Base-by-base conservation (phyloP, 1,140 invertebrate genomes). In the Drosophila paulistorum region DNA sequence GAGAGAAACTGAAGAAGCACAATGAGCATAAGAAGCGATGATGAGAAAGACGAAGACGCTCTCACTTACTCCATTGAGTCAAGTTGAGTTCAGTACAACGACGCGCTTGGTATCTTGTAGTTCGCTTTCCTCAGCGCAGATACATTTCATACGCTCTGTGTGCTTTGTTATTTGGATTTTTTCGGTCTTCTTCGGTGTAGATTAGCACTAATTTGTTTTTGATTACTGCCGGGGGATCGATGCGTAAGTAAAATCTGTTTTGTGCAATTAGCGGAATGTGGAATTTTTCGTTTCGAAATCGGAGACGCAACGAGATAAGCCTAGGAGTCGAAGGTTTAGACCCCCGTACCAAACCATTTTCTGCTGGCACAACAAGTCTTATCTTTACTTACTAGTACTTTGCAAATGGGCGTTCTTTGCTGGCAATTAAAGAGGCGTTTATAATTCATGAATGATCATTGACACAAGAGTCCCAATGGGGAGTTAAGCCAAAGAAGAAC, bases 151-250 rank as follows among this genome's bases (percentile, higher is more conserved):
- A 7, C 26, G 41, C 17, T 48, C 17, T 33, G 55, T 39, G 51
- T 55, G 20, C 30, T 17, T 76, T 80, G 54, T 65, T 48, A 17
- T 11, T 41, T 48, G 42, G 61, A 70, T 63, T 68, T 51, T 64
- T 51, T 59, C 58, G 70, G 82, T 42, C 14, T 14, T 45, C 14
- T n/a, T 45, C 20, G 45, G 45, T 11, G 45, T 51, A 51, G 82
- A 86, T 86, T 87, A 86, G 70, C 79, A 62, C 70, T 86, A 89
- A 89, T 89, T 87, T 78, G 68, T 77, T 87, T 86, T 86, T 79
- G 76, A 86, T 87, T 89, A 67, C 58, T 69, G 75, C 64, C 75
- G 35, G 57, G 79, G 77, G 73, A 26, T 14, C 37, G 41, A 39
- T 57, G 65, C 55, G 83, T 87, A 87, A 87, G 83, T 87, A 87